Evolutionary conservation across 2,113 vertebrate genomes (phyloP).

Genomic region (Oxygymnocypris stewartii): DNA sequence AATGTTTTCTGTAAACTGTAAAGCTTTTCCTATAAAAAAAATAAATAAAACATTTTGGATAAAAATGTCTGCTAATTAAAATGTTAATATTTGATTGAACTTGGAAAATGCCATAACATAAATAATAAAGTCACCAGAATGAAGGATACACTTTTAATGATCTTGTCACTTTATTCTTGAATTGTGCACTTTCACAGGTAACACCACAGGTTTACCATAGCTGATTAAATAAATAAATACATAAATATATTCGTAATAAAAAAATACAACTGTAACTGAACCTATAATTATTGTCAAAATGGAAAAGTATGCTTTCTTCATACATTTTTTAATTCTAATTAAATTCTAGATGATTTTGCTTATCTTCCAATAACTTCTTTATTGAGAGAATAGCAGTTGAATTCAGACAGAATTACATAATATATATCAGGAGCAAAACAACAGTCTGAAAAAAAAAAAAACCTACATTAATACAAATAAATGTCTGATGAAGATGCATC

Average conservation of each 20-base stretch:
- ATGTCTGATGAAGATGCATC: constrained; percentile 50
- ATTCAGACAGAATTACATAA: too few species aligned
- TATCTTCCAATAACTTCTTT: not conserved
- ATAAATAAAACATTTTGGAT: too few species aligned
- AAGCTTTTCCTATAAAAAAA: too few species aligned
- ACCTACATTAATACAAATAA: constrained; percentile 63
- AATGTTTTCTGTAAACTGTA: not conserved
- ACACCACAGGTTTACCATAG: constrained; percentile 69
- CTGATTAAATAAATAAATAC: constrained; percentile 57
- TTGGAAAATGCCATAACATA: not conserved
- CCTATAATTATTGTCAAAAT: not conserved
- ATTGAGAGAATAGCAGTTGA: not conserved
- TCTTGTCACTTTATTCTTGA: constrained; percentile 65
- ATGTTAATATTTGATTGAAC: not conserved
- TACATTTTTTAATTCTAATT: not conserved
- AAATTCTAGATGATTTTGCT: not conserved
- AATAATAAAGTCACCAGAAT: not conserved
- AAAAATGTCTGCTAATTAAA: too few species aligned
- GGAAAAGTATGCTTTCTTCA: too few species aligned
- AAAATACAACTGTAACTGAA: constrained; percentile 62
- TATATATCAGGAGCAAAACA: not conserved
- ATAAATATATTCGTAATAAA: constrained; percentile 61
- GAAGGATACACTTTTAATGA: constrained; percentile 2
- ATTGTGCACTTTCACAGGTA: constrained; percentile 67
- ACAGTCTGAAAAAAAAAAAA: constrained; percentile 39